Base-by-base conservation (phyloP, 2,888 invertebrate species). In the Cephus pygmeus region DNA sequence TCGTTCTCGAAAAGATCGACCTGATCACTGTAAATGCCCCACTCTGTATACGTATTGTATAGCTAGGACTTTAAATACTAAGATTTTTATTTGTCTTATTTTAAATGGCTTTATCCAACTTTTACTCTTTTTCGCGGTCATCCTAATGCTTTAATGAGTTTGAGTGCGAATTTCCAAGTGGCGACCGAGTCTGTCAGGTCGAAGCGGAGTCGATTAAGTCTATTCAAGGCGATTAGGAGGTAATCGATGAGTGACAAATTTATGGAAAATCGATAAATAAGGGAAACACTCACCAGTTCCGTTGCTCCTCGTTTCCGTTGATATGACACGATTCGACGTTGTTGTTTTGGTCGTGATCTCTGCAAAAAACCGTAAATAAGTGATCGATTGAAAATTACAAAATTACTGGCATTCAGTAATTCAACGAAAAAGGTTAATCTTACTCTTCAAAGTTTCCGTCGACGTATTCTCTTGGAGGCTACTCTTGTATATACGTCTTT, bases 381-480 rank as follows among this genome's bases (percentile, higher is more conserved):
- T 56, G 56, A 34, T 71, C 31, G 71, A 23, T 71, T 33, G 12
- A 15, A 33, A 3, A 31, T 69, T 69, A 33, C 1, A n/a, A 12
- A 34, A 81, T 78, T 33, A 76, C 31, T 69, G 56, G 15, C 68
- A 74, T 12, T 76, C 31, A 30, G 11, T 56, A 30, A 34, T 71
- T 77, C 71, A 36, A 68, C 4, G 0, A 56, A 56, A 4, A 23
- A 56, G 1, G 9, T 56, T 2, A 78, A 23, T 88, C 92, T 92
- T 89, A 93, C 93, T 92, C 87, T 92, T 92, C 30, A 92, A 85
- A 34, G 92, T 92, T 87, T 93, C 92, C 80, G 92, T 91, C 15
- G 92, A 91, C 11, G 91, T 91, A 85, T 92, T 92, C 81, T 92
- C 91, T 82, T 92, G 92, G 56, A 92, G 90, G 68, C 92, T 91